Conservation (phyloP, 2,888 invertebrate species). For the Cerceris rybyensis region DNA sequence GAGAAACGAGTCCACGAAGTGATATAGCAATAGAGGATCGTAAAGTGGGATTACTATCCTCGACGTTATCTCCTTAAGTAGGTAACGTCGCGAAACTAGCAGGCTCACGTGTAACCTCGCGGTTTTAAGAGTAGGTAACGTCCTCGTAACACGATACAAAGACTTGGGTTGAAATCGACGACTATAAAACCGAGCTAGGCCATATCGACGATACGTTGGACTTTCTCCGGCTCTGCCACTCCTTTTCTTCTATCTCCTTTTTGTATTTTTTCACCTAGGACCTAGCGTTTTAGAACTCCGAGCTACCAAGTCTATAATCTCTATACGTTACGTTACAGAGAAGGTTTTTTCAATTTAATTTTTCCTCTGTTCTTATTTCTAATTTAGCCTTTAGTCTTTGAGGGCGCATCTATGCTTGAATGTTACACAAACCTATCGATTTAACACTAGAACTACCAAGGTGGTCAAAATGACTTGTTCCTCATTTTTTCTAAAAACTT, state of each 20-base stretch:
- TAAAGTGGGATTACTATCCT: conserved; percentile 33
- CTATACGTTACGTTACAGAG: no score
- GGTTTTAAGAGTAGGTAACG: conserved; percentile 48
- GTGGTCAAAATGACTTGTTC: no score
- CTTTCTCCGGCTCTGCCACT: conserved; percentile 48
- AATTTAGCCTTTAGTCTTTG: no score
- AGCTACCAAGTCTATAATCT: no score
- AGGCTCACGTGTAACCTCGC: conserved; percentile 38
- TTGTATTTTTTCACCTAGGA: neutral
- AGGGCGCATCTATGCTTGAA: no score
- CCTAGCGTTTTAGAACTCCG: no score
- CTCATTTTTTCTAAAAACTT: no score
- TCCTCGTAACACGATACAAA: conserved; percentile 46
- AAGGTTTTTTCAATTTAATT: no score
- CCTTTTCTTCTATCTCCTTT: conserved; percentile 10
- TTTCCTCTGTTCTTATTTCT: no score
- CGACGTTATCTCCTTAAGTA: conserved; percentile 34
- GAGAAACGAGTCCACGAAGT: conserved; percentile 2
- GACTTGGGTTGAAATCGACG: conserved; percentile 33
- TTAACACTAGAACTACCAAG: no score
- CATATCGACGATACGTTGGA: conserved; percentile 22
- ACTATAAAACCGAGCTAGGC: conserved; percentile 14
- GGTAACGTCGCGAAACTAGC: conserved; percentile 43
- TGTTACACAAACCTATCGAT: no score
- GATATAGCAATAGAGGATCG: conserved; percentile 15